A percentile compares a stretch with the other conserved stretches of the same genome.
These are phyloP conservation scores for Atopsyche davidsoni DNA, from an alignment of 1,140 invertebrate species.

Conservation along the genomic window DNA sequence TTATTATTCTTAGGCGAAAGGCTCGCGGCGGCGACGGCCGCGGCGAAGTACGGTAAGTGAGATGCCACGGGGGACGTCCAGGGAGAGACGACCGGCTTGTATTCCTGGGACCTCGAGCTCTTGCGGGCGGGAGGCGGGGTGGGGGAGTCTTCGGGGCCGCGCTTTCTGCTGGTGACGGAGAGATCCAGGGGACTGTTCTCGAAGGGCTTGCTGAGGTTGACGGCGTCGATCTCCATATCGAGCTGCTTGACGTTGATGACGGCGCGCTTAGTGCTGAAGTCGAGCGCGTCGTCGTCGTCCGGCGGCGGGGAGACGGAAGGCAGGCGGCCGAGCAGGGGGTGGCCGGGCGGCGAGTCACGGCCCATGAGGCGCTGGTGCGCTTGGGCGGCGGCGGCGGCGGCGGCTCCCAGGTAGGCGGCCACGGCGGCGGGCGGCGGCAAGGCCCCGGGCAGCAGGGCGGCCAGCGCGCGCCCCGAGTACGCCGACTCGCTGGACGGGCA, in stretches of 20 bases:
- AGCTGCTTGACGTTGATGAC: slow-evolving; percentile 52
- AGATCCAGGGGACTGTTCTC: slow-evolving; percentile 74
- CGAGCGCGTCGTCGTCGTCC: slow-evolving; percentile 57
- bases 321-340: slow-evolving; percentile 53
- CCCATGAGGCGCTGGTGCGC: slow-evolving; percentile 72
- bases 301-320: slow-evolving; percentile 66
- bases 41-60: slow-evolving; percentile 72
- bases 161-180: slow-evolving; percentile 67
- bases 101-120: slow-evolving; percentile 57
- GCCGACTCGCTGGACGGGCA: slow-evolving; percentile 63
- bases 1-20: slow-evolving; percentile 65
- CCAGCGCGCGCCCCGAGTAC: slow-evolving; percentile 58
- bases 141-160: slow-evolving; percentile 59
- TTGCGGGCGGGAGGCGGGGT: slow-evolving; percentile 58
- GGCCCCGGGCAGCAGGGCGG: slow-evolving; percentile 47
- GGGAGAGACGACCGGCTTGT: slow-evolving; percentile 60
- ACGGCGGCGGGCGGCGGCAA: slow-evolving; percentile 61
- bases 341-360: slow-evolving; percentile 59
- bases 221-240: slow-evolving; percentile 56
- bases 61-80: slow-evolving; percentile 74
- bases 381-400: slow-evolving; percentile 57
- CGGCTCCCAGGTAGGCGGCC: slow-evolving; percentile 67
- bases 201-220: slow-evolving; percentile 61
- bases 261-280: slow-evolving; percentile 68
- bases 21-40: slow-evolving; percentile 69